Evolutionary conservation across 2,113 vertebrate species (phyloP).

Genomic region (rabbit (Oryctolagus cuniculus)): mOryCun1.1 NC_091444.1:30260001-30260500

Average conservation of each 20-base stretch:
- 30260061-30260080: background rate
- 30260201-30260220: background rate
- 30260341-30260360: background rate
- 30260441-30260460: too few species aligned
- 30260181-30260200: background rate
- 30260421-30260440: too few species aligned
- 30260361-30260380: too few species aligned
- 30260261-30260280: background rate
- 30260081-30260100: background rate
- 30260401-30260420: too few species aligned
- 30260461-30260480: too few species aligned
- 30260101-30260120: background rate
- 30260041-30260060: background rate
- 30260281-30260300: background rate
- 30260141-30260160: background rate
- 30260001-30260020: slow-evolving; percentile 1
- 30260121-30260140: background rate
- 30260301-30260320: background rate
- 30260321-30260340: slow-evolving; percentile 4
- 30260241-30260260: background rate
- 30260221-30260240: background rate
- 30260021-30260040: background rate
- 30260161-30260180: background rate
- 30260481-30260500: too few species aligned
- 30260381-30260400: too few species aligned